Evolutionary conservation across 2,888 invertebrate genomes (phyloP), one percentile per base, ranked within the genome.

Genomic region (Frankliniella fusca): DNA sequence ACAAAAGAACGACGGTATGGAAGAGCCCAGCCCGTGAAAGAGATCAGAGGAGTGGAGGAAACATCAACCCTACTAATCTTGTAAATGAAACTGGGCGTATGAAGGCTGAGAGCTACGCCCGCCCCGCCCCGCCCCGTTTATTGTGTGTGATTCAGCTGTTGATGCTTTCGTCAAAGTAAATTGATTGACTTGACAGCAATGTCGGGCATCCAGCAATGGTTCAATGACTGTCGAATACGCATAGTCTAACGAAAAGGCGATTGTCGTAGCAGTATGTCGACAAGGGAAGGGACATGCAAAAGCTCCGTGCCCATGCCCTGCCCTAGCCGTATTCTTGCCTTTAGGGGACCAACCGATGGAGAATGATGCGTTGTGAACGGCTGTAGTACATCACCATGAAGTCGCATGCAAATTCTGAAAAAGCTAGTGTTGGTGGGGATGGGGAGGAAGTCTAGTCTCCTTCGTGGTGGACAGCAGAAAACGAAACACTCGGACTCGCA

Each of bases 121-220:
- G 15, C 7, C 20, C 11, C 54, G 54, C 20, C 54, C 10, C 70
- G 27, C 3, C 70, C 70, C 10, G 23, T 76, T 23, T 76, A 18
- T 54, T 18, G 70, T 23, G 27, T 76, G 27, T 76, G 70, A 76
- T 76, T 76, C 70, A 76, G 70, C 70, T 76, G 70, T 76, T 70
- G 70, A 23, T 70, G 70, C 70, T 70, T 20, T 38, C 38, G 38
- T 38, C 38, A 5, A 3, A n/a, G 61, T 76, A 27, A 5, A 76
- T 76, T 76, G 70, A 76, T 76, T 27, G 70, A 27, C 23, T 12
- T 76, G 70, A 27, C 70, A 76, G 70, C 8, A 18, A 61, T 18
- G n/a, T 38, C 38, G 38, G 38, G 38, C 38, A 38, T 38, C 38
- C 38, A 38, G 38, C 23, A 9, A 23, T 23, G 70, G 23, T 70